These are phyloP conservation scores for Anguilla japonica DNA, from an alignment of 2,113 vertebrate genomes.

Conservation along the genomic window DNA sequence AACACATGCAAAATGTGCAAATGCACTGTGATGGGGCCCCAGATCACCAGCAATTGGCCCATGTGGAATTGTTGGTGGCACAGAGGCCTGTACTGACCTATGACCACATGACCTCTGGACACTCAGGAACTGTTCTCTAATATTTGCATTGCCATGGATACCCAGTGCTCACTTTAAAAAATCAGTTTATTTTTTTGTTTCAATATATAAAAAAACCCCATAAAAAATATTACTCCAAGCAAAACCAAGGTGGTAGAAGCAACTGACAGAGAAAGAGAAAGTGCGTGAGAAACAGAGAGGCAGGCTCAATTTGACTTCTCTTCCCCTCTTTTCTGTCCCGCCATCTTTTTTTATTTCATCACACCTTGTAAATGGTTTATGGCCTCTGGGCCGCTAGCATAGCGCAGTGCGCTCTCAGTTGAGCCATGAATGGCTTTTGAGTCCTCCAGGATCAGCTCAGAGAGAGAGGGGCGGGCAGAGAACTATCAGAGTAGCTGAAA, in stretches of 20 bases:
- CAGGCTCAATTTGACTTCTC: conserved; percentile 20
- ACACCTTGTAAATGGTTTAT: conserved; percentile 71
- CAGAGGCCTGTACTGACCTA: background rate
- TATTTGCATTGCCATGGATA: background rate
- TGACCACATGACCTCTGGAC: background rate
- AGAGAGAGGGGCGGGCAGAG: conserved; percentile 35
- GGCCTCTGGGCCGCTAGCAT: conserved; percentile 47
- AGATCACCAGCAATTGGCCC: background rate
- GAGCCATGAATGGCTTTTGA: conserved; percentile 27
- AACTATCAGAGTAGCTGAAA: conserved; percentile 39
- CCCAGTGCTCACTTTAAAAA: background rate
- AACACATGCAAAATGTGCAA: background rate
- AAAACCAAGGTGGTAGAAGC: background rate
- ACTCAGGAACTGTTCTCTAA: background rate
- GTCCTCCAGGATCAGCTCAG: conserved; percentile 36
- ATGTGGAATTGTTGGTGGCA: background rate
- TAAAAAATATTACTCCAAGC: background rate
- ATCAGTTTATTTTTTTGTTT: background rate
- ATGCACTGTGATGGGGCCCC: background rate
- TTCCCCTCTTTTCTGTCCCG: conserved; percentile 46
- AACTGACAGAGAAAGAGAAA: conserved; percentile 22
- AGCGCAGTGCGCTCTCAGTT: conserved; percentile 43
- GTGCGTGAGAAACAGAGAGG: conserved; percentile 29
- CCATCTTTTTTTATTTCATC: conserved; percentile 60
- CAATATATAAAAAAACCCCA: background rate